These are phyloP conservation scores for Sitophilus oryzae DNA, from an alignment of 1,140 invertebrate species.

Conservation along the genomic window DNA sequence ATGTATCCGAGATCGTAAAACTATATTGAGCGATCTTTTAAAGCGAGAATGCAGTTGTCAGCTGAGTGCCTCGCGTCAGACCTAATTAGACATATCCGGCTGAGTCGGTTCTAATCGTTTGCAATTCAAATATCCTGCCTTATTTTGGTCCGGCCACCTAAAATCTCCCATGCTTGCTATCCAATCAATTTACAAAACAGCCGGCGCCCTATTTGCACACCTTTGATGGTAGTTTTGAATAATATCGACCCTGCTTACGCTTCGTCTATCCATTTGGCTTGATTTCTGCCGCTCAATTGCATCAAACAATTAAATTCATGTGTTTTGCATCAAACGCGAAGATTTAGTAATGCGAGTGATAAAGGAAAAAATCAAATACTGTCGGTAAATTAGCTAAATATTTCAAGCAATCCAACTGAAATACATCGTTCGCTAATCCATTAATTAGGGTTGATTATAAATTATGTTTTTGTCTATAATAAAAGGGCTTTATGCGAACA, in stretches of 20 bases:
- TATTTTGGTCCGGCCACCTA: conserved; percentile 36
- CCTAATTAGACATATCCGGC: conserved; percentile 36
- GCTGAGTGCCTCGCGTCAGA: conserved; percentile 37
- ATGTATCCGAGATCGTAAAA: neutral
- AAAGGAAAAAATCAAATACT: too few species aligned
- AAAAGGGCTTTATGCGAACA: conserved; percentile 11
- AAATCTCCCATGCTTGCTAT: conserved; percentile 1
- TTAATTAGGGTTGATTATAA: conserved; percentile 8
- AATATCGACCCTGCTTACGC: too few species aligned
- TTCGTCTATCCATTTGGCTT: too few species aligned
- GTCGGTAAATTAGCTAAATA: too few species aligned
- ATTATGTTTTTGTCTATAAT: conserved; percentile 8
- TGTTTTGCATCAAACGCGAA: too few species aligned
- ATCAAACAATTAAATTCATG: too few species aligned
- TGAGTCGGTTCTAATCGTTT: conserved; percentile 36
- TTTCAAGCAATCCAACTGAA: neutral
- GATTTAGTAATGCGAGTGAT: too few species aligned
- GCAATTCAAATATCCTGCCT: conserved; percentile 39
- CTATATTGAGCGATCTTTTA: neutral
- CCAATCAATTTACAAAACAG: neutral
- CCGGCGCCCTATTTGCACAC: too few species aligned
- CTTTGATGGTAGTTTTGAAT: too few species aligned
- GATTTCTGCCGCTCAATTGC: too few species aligned
- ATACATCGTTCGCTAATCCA: conserved; percentile 5
- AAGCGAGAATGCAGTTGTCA: conserved; percentile 13